Base-by-base conservation (phyloP, 30 jellyfish, hydroid and myxozoan genomes). In the Turritopsis rubra region DNA sequence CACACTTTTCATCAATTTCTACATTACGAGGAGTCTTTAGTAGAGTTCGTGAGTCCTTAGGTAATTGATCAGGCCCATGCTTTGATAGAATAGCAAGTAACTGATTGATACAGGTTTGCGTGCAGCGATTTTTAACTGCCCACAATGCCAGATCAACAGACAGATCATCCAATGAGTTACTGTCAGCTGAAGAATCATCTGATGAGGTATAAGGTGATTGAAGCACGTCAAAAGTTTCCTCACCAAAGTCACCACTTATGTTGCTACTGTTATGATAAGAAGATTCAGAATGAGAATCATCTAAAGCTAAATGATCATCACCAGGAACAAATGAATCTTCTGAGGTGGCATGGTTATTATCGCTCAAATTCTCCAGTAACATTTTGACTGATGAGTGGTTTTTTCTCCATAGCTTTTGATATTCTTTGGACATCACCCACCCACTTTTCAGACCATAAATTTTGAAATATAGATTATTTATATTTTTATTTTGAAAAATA, bases 81-180 rank as follows among this genome's bases (percentile, higher is more conserved):
- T 71, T 23, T 71, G 79, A 7, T 53, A 79, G 70, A 29, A 79
- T 79, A 52, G 28, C 79, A 28, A 79, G 75, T 22, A 41, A 29
- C 70, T 79, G 41, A 52, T 79, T 52, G 24, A 60, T 27, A 17
- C 77, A 28, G 29, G 66, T 76, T 29, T 71, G 75, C 20, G 81
- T 29, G 52, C 86, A 79, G 30, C 60, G 66, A 54, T 79, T 79
- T 52, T 41, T 31, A 24, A 71, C 80, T 53, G 86, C 86, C 82
- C 83, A 79, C 29, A 26, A 66, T 66, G 76, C 76, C 29, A 66
- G 29, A 26, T 26, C 29, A 21, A 17, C 17, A 66, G 76, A 66
- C 76, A 66, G 76, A 26, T 66, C 29, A 21, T 66, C 17, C 17
- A 66, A 21, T 26, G 76, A 66, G 29, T 21, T 17, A 66, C 27